Conservation (phyloP, 2,888 invertebrate genomes). For the Stenodera caucasica region DNA sequence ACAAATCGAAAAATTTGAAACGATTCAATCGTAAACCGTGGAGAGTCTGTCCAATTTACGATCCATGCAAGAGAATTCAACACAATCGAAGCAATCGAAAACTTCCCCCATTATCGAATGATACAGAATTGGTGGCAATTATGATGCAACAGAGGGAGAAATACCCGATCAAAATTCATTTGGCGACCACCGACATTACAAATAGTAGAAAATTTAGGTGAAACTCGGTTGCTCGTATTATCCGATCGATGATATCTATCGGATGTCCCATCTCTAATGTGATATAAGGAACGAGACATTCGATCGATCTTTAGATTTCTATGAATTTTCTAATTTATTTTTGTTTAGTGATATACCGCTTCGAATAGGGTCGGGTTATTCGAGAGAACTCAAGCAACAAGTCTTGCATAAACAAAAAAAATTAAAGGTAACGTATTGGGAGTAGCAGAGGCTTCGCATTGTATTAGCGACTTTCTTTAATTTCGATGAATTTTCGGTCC, state of each 20-base stretch:
- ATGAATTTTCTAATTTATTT: neutral
- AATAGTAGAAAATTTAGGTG: slow-evolving; percentile 58
- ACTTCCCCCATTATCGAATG: slow-evolving; percentile 59
- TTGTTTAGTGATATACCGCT: slow-evolving; percentile 4
- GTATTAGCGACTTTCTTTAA: neutral
- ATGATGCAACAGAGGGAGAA: slow-evolving; percentile 66
- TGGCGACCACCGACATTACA: slow-evolving; percentile 61
- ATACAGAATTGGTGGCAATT: slow-evolving; percentile 76
- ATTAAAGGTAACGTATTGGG: slow-evolving; percentile 48
- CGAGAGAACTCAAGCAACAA: slow-evolving; percentile 60
- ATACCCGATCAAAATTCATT: slow-evolving; percentile 59
- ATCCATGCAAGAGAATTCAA: slow-evolving; percentile 35
- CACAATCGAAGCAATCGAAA: slow-evolving; percentile 37
- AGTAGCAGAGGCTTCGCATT: too few relatives aligned
- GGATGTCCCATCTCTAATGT: too few relatives aligned
- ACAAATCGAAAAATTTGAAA: slow-evolving; percentile 31
- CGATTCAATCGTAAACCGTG: slow-evolving; percentile 17
- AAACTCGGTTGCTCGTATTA: too few relatives aligned
- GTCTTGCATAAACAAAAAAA: slow-evolving; percentile 57
- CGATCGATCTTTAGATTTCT: too few relatives aligned
- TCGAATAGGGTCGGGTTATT: slow-evolving; percentile 55
- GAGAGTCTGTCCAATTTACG: too few relatives aligned
- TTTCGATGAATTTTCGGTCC: too few relatives aligned
- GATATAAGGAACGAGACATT: too few relatives aligned
- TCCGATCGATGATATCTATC: too few relatives aligned